A percentile compares a stretch with the other conserved stretches of the same genome.
Evolutionary conservation across 2,888 invertebrate species (phyloP).

Genomic region (Chouioia cunea): DNA sequence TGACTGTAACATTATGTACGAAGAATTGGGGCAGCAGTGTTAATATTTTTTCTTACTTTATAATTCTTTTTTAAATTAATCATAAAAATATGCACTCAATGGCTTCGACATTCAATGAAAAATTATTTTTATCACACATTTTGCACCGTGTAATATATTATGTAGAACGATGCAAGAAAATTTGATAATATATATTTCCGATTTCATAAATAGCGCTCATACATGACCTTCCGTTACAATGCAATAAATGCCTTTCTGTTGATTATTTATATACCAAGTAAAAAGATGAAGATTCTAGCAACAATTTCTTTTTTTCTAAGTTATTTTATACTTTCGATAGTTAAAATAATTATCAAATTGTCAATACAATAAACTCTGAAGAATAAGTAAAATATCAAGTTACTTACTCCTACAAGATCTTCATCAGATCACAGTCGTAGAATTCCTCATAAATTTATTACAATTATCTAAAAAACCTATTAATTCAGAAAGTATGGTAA

Average conservation of each 20-base stretch:
- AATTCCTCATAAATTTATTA: conserved; percentile 1
- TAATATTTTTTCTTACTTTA: conserved; percentile 21
- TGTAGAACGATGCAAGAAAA: conserved; percentile 15
- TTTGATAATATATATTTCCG: conserved; percentile 35
- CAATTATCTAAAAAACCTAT: background rate
- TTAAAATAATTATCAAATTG: background rate
- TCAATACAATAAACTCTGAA: conserved; percentile 16
- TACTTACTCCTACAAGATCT: background rate
- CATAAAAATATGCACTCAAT: conserved; percentile 24
- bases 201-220: conserved; percentile 4
- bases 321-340: background rate
- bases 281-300: background rate
- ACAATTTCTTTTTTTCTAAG: background rate
- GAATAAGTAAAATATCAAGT: background rate
- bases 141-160: conserved; percentile 12
- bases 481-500: background rate
- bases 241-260: background rate
- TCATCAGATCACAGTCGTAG: too few relatives aligned
- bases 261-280: background rate
- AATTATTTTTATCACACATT: conserved; percentile 24
- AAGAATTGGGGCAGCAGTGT: conserved; percentile 50
- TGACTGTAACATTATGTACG: conserved; percentile 53
- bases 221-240: background rate
- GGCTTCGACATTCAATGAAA: conserved; percentile 18
- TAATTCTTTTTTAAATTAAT: conserved; percentile 12